phyloP scores from a whole-genome alignment of 2,888 invertebrate species.

The Oeneis ivallda region DNA sequence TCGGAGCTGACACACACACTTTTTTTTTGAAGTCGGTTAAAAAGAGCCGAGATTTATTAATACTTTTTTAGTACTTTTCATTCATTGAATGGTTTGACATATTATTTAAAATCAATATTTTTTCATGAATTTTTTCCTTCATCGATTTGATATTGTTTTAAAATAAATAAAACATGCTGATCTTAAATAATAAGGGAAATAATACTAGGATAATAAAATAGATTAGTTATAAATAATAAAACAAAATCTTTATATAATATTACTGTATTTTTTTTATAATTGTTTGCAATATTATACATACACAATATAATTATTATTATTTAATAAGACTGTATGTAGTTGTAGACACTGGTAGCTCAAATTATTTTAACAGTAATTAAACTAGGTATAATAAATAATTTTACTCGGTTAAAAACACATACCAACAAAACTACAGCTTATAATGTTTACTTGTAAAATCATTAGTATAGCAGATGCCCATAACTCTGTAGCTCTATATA shows the following conservation, averaged over 20 bases:
- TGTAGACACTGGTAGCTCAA: slow-evolving; percentile 46
- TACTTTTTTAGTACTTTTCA: no score
- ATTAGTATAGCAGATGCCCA: slow-evolving; percentile 7
- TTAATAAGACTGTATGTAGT: slow-evolving; percentile 64
- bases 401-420: slow-evolving; percentile 34
- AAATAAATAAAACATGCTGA: no score
- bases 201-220: no score
- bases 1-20: no score
- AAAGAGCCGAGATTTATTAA: no score
- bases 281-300: slow-evolving; percentile 68
- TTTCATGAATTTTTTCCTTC: no score
- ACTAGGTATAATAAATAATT: slow-evolving; percentile 19
- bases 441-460: slow-evolving; percentile 9
- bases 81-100: no score
- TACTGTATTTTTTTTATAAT: slow-evolving; percentile 67
- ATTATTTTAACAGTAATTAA: slow-evolving; percentile 33
- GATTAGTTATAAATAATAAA: slow-evolving; percentile 35
- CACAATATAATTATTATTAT: slow-evolving; percentile 29
- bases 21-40: no score
- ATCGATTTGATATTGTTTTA: no score
- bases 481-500: neutral
- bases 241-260: slow-evolving; percentile 46
- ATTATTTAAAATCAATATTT: no score
- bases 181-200: no score
- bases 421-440: slow-evolving; percentile 44